phyloP scores from a whole-genome alignment of 2,797 vertebrate species.

The Manis pentadactyla region DNA sequence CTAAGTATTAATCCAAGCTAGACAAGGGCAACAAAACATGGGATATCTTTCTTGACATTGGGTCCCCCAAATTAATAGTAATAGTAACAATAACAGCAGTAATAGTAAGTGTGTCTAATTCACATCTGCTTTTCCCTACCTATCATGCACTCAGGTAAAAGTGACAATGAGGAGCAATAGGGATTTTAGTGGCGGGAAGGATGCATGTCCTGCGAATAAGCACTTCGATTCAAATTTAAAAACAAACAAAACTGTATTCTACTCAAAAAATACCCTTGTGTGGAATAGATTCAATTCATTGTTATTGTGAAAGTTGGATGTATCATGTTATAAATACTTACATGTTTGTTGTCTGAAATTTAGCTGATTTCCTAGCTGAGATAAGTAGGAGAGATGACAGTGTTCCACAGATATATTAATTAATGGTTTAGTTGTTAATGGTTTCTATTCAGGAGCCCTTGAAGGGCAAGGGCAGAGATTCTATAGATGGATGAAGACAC shows the following conservation, averaged over 20 bases:
- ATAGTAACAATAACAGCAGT: not conserved
- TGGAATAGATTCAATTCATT: slow-evolving; percentile 19
- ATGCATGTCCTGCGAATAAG: not conserved
- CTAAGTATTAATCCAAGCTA: no score
- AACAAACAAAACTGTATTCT: not conserved
- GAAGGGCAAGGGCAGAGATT: not conserved
- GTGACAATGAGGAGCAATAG: not conserved
- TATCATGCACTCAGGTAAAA: not conserved
- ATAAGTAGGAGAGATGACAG: not conserved
- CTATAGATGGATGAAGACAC: not conserved
- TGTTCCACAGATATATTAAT: not conserved
- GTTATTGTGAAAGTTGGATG: not conserved
- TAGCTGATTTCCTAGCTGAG: slow-evolving; percentile 32
- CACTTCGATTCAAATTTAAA: slow-evolving; percentile 24
- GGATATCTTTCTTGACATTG: not conserved
- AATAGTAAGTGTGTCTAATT: not conserved
- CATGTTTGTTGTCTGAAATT: slow-evolving; percentile 26
- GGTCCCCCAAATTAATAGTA: not conserved
- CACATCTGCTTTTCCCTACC: not conserved
- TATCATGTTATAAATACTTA: not conserved
- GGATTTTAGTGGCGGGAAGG: slow-evolving; percentile 23
- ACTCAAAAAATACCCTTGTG: not conserved
- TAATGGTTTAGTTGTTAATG: not conserved
- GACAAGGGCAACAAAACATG: not conserved
- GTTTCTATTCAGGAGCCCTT: not conserved